A percentile compares a stretch with the other conserved stretches of the same genome.
phyloP scores from a whole-genome alignment of 2,113 vertebrate species.

The Aspidoscelis tigris region DNA sequence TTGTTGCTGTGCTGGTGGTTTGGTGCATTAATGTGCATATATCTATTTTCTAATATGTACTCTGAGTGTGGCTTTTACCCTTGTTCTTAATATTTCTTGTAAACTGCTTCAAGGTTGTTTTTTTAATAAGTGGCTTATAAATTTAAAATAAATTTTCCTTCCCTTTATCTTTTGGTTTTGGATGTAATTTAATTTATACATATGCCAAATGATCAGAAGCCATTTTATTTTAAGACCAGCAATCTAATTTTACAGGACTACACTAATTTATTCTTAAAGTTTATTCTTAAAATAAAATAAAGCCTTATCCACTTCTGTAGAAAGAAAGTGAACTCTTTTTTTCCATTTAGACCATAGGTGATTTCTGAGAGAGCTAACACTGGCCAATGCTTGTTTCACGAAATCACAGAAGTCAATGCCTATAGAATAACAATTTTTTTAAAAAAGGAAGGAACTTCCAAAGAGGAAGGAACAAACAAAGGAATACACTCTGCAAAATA shows the following conservation, averaged over 20 bases:
- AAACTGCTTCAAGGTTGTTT: no score
- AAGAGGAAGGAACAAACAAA: background rate
- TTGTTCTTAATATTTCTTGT: no score
- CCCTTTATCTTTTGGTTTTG: background rate
- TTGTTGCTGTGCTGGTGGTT: background rate
- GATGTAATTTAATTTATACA: background rate
- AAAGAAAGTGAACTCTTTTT: background rate
- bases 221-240: background rate
- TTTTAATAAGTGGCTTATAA: background rate
- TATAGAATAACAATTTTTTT: background rate
- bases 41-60: background rate
- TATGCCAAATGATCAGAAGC: background rate
- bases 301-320: background rate
- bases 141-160: no score
- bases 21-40: background rate
- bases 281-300: background rate
- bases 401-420: background rate
- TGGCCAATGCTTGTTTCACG: background rate
- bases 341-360: background rate
- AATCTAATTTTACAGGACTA: background rate
- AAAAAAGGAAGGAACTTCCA: background rate
- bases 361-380: background rate
- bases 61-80: no score
- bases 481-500: background rate
- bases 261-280: background rate